Evolutionary conservation across 2,888 invertebrate genomes (phyloP), one percentile per base, ranked within the genome.

Genomic region (Mechanitis messenoides): DNA sequence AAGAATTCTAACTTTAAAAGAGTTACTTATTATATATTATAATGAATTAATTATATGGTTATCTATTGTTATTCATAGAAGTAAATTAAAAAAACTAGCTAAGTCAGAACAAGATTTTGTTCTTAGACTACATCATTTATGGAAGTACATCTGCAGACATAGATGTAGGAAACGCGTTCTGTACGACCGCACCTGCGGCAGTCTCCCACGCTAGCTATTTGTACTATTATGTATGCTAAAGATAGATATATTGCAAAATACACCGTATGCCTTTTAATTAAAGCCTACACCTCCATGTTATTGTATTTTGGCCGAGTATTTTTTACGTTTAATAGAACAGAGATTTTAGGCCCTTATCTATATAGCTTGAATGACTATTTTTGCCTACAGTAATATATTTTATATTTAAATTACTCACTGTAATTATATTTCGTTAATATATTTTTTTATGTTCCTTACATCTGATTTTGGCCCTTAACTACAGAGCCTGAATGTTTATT

Each of bases 101-200:
- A 35, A 35, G 35, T 35, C 35, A 35, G 42, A 46, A 56, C 28
- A 28, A 33, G 45, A 11, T 45, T 45, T 20, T 12, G 35, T 58
- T 47, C 45, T 53, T 45, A 50, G 55, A 55, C 47, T 54, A 53
- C 58, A 50, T 55, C 46, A 69, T 75, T 77, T 79, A 74, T 75
- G 73, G 74, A 74, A 77, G 74, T 81, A 77, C 88, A 85, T 86
- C 84, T 87, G 87, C 82, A 68, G 74, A 65, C 66, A 67, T 75
- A 11, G 9, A 42, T 71, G 73, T 80, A 84, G 83, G 85, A 85
- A 84, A 80, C 70, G 75, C 74, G 72, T 68, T 75, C 77, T 76
- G 74, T 74, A 66, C 62, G 62, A 60, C 69, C 75, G 80, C 89
- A 90, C 89, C 89, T 90, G 89, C 89, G 80, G 78, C 77, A 68